Percentiles rank a stretch among this genome's conserved stretches.
Evolutionary conservation across 2,797 vertebrate species (phyloP).

Genomic region (Anabacerthia variegaticeps): DNA sequence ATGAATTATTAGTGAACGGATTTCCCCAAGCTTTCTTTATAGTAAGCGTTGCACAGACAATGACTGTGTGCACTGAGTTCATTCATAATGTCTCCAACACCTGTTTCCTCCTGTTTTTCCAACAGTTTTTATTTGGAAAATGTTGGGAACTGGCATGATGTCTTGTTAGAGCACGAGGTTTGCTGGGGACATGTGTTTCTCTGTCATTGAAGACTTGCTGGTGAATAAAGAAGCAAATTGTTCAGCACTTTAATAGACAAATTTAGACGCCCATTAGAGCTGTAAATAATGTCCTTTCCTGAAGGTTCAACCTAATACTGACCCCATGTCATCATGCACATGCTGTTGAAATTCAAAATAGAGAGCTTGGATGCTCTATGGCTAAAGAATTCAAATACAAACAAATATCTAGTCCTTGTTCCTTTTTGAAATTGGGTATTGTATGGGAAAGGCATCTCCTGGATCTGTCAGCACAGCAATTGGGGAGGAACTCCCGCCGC

Average conservation of each 20-base stretch:
- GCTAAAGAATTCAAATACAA: background rate
- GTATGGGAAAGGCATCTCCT: background rate
- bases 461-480: background rate
- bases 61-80: conserved; percentile 61
- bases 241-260: background rate
- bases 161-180: conserved; percentile 23
- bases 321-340: background rate
- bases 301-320: background rate
- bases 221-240: conserved; percentile 41
- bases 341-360: background rate
- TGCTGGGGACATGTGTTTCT: conserved; percentile 31
- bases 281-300: background rate
- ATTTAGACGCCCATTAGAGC: background rate
- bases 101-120: conserved; percentile 79
- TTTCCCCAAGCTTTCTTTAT: conserved; percentile 75
- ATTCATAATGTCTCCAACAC: conserved; percentile 79
- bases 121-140: conserved; percentile 20
- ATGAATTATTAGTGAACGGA: conserved; percentile 56
- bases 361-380: background rate
- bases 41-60: conserved; percentile 73
- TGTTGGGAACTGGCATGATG: background rate
- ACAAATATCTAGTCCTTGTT: background rate
- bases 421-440: background rate
- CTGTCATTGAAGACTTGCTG: conserved; percentile 14
- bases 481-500: background rate